phyloP scores from a whole-genome alignment of 2,888 invertebrate genomes.

The Caenorhabditis sulstoni region DNA sequence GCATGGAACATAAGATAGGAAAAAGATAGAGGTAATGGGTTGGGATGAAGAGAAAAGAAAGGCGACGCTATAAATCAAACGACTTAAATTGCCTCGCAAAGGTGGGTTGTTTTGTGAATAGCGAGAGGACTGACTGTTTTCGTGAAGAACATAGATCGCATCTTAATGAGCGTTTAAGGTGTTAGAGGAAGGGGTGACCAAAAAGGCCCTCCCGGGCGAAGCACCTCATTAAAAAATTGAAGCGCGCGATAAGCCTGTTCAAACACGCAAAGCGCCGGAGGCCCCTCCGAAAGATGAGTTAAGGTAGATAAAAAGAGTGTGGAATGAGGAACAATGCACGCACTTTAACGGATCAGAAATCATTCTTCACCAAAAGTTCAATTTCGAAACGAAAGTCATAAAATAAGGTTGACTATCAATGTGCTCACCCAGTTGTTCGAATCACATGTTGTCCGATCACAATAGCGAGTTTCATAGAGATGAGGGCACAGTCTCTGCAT shows the following conservation, averaged over 20 bases:
- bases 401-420: too few species aligned
- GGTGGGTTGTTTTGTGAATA: slow-evolving; percentile 2
- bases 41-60: neutral
- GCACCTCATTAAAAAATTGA: slow-evolving; percentile 13
- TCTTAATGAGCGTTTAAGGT: slow-evolving; percentile 14
- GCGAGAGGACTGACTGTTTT: neutral
- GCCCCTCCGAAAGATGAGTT: slow-evolving; percentile 30
- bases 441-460: slow-evolving; percentile 29
- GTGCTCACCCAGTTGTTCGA: slow-evolving; percentile 12
- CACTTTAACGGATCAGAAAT: slow-evolving; percentile 28
- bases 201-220: neutral
- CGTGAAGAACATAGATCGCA: slow-evolving; percentile 15
- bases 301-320: slow-evolving; percentile 19
- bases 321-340: slow-evolving; percentile 13
- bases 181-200: slow-evolving; percentile 1
- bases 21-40: neutral
- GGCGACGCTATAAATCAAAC: slow-evolving; percentile 33
- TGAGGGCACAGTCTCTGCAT: slow-evolving; percentile 61
- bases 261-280: neutral
- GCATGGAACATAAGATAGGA: neutral
- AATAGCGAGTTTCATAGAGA: slow-evolving; percentile 62
- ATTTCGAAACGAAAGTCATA: slow-evolving; percentile 6
- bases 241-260: slow-evolving; percentile 1
- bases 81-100: slow-evolving; percentile 23
- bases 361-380: neutral